phyloP scores from a whole-genome alignment of 2,797 vertebrate species.

The Glyptemys insculpta region DNA sequence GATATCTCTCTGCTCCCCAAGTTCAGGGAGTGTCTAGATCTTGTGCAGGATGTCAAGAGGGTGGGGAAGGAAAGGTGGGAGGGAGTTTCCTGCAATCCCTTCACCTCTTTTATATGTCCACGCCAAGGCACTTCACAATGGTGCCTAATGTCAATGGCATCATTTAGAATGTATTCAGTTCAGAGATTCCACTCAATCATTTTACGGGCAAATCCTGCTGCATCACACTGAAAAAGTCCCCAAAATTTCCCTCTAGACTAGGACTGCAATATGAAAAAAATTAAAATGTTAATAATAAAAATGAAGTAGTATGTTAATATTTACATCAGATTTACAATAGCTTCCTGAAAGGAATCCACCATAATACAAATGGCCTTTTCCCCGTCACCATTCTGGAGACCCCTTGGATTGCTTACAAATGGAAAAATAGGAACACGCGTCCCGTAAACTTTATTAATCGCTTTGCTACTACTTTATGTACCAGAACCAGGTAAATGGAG shows the following conservation, averaged over 20 bases:
- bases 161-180: not conserved
- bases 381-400: constrained; percentile 35
- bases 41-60: not conserved
- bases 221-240: not conserved
- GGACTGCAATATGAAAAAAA: not conserved
- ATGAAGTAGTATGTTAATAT: constrained; percentile 7
- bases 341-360: constrained; percentile 55
- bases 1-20: not conserved
- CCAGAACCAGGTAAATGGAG: constrained; percentile 50
- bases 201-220: constrained; percentile 1
- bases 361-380: constrained; percentile 48
- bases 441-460: constrained; percentile 39
- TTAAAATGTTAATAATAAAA: constrained; percentile 11
- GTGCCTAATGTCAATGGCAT: not conserved
- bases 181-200: constrained; percentile 1
- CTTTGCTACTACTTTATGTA: constrained; percentile 18
- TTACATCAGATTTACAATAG: constrained; percentile 21
- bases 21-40: not conserved
- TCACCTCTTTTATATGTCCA: not conserved
- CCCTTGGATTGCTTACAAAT: constrained; percentile 27
- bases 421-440: constrained; percentile 36
- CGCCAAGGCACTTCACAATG: not conserved
- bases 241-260: not conserved
- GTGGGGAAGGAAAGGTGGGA: not conserved
- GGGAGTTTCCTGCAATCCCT: not conserved